These are phyloP conservation scores for Crax fasciolata DNA, from an alignment of 2,797 vertebrate species.

Conservation along the genomic window DNA sequence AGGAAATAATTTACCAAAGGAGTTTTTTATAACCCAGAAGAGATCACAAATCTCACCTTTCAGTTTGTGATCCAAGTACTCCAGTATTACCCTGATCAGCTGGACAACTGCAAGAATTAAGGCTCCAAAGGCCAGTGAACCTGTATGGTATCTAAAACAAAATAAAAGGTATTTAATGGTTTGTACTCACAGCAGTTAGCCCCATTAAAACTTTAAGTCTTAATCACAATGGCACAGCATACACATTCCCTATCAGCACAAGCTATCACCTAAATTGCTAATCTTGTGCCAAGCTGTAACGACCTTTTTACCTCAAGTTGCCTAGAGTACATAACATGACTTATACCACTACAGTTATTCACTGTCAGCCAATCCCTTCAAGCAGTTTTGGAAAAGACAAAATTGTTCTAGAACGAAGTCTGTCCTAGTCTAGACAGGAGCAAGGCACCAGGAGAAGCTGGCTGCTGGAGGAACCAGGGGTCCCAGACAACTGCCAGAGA, in stretches of 20 bases:
- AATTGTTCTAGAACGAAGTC: neutral
- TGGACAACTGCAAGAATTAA: constrained; percentile 93
- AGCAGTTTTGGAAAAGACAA: neutral
- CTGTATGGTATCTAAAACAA: constrained; percentile 92
- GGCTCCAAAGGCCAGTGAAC: constrained; percentile 95
- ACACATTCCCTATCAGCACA: neutral
- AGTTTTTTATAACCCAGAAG: neutral
- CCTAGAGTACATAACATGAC: neutral
- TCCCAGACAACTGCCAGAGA: neutral
- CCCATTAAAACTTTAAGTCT: neutral
- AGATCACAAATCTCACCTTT: constrained; percentile 84
- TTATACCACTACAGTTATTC: no score
- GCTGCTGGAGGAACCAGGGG: neutral
- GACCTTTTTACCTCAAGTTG: neutral
- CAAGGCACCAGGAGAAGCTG: neutral
- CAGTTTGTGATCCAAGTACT: constrained; percentile 92
- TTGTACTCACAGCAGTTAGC: neutral
- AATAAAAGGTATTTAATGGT: neutral
- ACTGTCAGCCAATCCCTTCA: neutral
- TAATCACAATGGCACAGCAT: neutral
- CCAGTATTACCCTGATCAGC: constrained; percentile 88
- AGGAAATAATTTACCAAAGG: neutral
- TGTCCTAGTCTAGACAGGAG: neutral
- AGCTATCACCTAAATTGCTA: neutral
- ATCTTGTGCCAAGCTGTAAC: no score